A percentile compares a stretch with the other conserved stretches of the same genome.
Evolutionary conservation across 2,888 invertebrate species (phyloP).

Genomic region (Mycalesis mineus): DNA sequence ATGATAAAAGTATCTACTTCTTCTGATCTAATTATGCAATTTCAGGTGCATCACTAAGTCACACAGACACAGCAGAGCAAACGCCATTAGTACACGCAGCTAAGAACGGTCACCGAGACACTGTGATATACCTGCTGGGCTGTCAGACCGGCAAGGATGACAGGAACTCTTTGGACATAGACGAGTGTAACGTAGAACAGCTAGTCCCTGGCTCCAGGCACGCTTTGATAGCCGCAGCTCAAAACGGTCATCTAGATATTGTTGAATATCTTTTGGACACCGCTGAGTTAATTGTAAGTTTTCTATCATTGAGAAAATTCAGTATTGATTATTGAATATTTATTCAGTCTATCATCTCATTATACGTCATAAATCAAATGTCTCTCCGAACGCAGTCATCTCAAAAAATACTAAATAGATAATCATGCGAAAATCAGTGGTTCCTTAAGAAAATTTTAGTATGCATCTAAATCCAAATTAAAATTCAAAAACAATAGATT

Average conservation of each 20-base stretch:
- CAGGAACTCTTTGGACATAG: conserved; percentile 79
- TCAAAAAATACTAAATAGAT: too few relatives aligned
- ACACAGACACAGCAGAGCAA: conserved; percentile 88
- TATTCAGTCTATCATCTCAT: too few relatives aligned
- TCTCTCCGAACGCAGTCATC: too few relatives aligned
- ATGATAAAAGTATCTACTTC: too few relatives aligned
- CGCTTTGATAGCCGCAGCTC: conserved; percentile 91
- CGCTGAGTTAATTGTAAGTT: conserved; percentile 87
- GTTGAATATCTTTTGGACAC: conserved; percentile 94
- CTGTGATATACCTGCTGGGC: conserved; percentile 91
- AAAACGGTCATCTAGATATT: conserved; percentile 91
- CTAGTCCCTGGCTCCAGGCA: conserved; percentile 90
- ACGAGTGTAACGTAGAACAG: conserved; percentile 79
- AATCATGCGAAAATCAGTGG: too few relatives aligned
- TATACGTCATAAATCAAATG: too few relatives aligned
- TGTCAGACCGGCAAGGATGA: conserved; percentile 81
- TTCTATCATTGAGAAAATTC: too few relatives aligned
- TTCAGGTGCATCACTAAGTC: conserved; percentile 83
- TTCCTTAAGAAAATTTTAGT: too few relatives aligned
- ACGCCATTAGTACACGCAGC: conserved; percentile 95
- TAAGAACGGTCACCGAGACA: conserved; percentile 89
- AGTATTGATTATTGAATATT: too few relatives aligned
- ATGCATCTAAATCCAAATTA: too few relatives aligned
- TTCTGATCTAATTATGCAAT: neutral
- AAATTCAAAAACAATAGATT: too few relatives aligned